Conservation (phyloP, 1,140 invertebrate species). For the Drosophila ercepeae region DNA sequence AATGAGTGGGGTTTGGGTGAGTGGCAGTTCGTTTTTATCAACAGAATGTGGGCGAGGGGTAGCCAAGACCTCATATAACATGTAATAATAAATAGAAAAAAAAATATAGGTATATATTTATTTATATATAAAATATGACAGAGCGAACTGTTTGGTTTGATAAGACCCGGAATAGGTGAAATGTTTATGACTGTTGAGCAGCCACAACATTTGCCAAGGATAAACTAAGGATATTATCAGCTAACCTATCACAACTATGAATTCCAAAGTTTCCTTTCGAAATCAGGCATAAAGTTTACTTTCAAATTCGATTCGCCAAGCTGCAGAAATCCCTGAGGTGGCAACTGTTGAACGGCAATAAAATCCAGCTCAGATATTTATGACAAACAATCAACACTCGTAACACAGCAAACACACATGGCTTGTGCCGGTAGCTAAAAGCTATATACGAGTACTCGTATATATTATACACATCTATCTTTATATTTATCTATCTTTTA, state of each 20-base stretch:
- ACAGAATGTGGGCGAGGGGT: conserved; percentile 21
- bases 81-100: conserved; percentile 59
- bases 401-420: conserved; percentile 5
- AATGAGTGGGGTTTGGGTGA: conserved; percentile 47
- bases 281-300: not conserved
- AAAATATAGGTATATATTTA: not conserved
- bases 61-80: conserved; percentile 31
- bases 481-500: conserved; percentile 4
- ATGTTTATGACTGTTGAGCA: conserved; percentile 9
- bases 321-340: not conserved
- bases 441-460: too few relatives aligned
- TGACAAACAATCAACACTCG: conserved; percentile 43
- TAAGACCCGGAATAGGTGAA: conserved; percentile 7
- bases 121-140: conserved; percentile 33
- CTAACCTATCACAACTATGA: not conserved
- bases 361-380: conserved; percentile 42
- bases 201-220: conserved; percentile 46
- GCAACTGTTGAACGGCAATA: conserved; percentile 12
- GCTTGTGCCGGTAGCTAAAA: conserved; percentile 13
- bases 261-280: too few relatives aligned
- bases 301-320: conserved; percentile 11
- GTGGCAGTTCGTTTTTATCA: conserved; percentile 52
- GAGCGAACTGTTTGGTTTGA: conserved; percentile 10
- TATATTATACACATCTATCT: conserved; percentile 3
- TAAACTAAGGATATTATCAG: conserved; percentile 32